phyloP scores from a whole-genome alignment of 2,797 vertebrate genomes.

The Pelodytes ibericus region DNA sequence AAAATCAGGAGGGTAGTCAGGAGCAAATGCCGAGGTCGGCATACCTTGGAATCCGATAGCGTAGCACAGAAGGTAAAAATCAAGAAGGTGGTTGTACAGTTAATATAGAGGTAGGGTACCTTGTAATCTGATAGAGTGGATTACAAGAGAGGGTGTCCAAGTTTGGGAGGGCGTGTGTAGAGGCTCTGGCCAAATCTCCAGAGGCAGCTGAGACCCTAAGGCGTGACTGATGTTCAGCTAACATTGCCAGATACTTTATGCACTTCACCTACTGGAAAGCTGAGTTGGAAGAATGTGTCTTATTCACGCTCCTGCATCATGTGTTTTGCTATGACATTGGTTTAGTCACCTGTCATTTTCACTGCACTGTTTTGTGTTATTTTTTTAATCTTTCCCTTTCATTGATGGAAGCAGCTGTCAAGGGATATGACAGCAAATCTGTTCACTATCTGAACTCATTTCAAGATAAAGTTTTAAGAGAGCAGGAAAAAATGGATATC shows the following conservation, averaged over 20 bases:
- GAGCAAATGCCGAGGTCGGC: too few relatives aligned
- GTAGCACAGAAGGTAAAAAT: too few relatives aligned
- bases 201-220: too few relatives aligned
- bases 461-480: neutral
- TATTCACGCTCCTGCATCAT: neutral
- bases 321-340: neutral
- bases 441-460: constrained; percentile 22
- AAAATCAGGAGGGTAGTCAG: too few relatives aligned
- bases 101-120: too few relatives aligned
- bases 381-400: neutral
- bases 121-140: too few relatives aligned
- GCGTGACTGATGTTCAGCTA: neutral
- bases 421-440: constrained; percentile 15
- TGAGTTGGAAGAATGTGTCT: neutral
- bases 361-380: neutral
- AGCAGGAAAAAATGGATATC: neutral
- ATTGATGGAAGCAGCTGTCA: constrained; percentile 19
- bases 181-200: too few relatives aligned
- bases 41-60: too few relatives aligned
- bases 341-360: constrained; percentile 10
- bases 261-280: neutral
- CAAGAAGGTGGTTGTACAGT: too few relatives aligned
- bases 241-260: neutral
- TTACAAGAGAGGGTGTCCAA: too few relatives aligned
- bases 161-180: too few relatives aligned